Evolutionary conservation across 2,797 vertebrate genomes (phyloP).

Genomic region (Botia almorhae): DNA sequence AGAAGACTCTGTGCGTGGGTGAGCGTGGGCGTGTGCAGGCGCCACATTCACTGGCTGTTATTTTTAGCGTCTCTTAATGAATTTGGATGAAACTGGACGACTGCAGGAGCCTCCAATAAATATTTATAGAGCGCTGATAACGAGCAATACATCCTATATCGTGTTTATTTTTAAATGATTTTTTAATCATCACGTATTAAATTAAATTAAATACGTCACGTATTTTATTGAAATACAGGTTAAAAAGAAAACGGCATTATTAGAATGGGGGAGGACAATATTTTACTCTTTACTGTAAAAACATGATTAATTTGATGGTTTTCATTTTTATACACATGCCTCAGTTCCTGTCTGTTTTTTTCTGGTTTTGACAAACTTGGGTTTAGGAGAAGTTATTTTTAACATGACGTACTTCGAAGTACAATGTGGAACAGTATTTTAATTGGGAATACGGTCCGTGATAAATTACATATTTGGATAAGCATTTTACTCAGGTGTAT

Average conservation of each 20-base stretch:
- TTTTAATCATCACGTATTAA: not conserved
- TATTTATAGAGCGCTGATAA: conserved; percentile 19
- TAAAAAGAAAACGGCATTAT: no score
- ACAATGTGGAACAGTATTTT: not conserved
- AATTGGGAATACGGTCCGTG: not conserved
- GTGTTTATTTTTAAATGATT: conserved; percentile 7
- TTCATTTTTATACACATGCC: not conserved
- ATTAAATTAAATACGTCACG: no score
- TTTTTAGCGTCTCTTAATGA: conserved; percentile 42
- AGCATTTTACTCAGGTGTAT: conserved; percentile 5
- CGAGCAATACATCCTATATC: conserved; percentile 12
- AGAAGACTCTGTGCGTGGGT: not conserved
- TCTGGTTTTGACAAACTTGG: not conserved
- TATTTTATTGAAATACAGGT: no score
- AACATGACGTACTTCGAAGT: not conserved
- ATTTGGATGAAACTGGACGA: conserved; percentile 12
- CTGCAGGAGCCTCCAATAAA: conserved; percentile 3
- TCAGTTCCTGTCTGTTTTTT: no score
- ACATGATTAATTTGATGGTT: not conserved
- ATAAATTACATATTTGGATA: conserved; percentile 4
- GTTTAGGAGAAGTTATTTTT: not conserved
- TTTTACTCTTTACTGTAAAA: not conserved
- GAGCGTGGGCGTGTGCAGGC: not conserved
- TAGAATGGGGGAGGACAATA: no score
- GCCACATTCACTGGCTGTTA: conserved; percentile 1